Percentiles rank a stretch among this genome's conserved stretches.
phyloP scores from a whole-genome alignment of 2,113 vertebrate genomes.

The Cephalopholis sonnerati region DNA sequence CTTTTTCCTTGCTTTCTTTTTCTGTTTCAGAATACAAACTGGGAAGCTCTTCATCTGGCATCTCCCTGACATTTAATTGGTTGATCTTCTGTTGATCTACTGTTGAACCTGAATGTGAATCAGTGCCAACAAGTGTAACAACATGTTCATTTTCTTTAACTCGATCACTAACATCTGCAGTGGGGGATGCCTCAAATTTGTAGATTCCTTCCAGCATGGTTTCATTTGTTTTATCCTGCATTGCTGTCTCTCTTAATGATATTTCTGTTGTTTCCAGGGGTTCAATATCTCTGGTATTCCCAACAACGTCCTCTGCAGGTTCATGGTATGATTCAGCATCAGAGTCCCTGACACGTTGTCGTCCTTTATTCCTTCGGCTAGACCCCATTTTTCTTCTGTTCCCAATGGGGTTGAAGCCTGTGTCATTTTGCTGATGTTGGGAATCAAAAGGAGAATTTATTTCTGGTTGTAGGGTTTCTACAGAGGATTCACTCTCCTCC shows the following conservation, averaged over 20 bases:
- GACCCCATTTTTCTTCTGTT: conserved; percentile 67
- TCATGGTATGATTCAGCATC: conserved; percentile 12
- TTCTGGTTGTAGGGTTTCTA: conserved; percentile 26
- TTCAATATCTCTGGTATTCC: background rate
- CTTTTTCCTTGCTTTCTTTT: background rate
- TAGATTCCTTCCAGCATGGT: background rate
- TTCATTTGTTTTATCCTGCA: background rate
- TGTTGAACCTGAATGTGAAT: background rate
- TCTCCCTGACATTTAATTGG: background rate
- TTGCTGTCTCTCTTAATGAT: background rate
- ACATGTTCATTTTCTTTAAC: background rate
- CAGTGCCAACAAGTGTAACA: background rate
- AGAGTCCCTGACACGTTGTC: conserved; percentile 11
- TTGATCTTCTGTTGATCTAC: background rate
- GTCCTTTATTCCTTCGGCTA: conserved; percentile 51
- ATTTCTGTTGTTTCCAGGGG: background rate
- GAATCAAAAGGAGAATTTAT: background rate
- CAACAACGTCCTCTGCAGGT: conserved; percentile 43
- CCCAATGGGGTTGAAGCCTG: background rate
- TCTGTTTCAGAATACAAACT: background rate
- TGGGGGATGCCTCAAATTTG: background rate
- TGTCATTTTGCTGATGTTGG: background rate
- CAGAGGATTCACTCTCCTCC: background rate
- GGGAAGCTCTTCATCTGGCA: background rate
- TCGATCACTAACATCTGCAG: background rate